Base-by-base conservation (phyloP, 2,888 invertebrate genomes). In the Ormyrus rosae region DNA sequence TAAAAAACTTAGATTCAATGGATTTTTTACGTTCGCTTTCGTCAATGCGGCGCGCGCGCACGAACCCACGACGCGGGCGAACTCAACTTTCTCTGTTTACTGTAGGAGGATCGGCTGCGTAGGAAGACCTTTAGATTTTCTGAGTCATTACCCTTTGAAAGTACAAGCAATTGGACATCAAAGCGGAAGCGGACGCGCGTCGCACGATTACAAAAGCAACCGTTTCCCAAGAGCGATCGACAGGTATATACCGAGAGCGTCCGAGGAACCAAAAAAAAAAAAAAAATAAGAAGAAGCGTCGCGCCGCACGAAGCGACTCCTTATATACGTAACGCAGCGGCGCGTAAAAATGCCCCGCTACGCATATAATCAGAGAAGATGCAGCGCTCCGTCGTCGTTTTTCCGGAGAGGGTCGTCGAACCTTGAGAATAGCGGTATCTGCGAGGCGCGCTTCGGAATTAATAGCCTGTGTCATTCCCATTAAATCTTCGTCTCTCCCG, bases 121-220 rank as follows among this genome's bases (percentile, higher is more conserved):
- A 11, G 10, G 11, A 77, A 65, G 65, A 50, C 65, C 58, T 69
- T 51, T 10, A 10, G n/a, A 69, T 79, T 73, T 74, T 79, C 79
- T 58, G 67, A 79, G 63, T 69, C 79, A 58, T 74, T 79, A 74
- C 68, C 63, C 79, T 58, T 74, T 45, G 10, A 63, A 74, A 74
- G 55, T 69, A 53, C 45, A 69, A 11, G 11, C 51, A 73, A 78
- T 71, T 67, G 58, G 72, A 72, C 67, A 72, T 58, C 53, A 60
- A 51, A 78, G 78, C 72, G 65, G 78, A 71, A 78, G 60, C 34
- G 13, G 4, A 51, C 46, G 45, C 45, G 7, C 48, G 58, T 13
- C 60, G 51, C 9, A 48, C 10, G 11, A 53, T 19, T 5, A 55
- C 45, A 72, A 72, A 63, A 45, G 53, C n/a, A 50, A 50, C 11